Conservation (phyloP, 2,797 vertebrate species). For the Ceyx erithaca region DNA sequence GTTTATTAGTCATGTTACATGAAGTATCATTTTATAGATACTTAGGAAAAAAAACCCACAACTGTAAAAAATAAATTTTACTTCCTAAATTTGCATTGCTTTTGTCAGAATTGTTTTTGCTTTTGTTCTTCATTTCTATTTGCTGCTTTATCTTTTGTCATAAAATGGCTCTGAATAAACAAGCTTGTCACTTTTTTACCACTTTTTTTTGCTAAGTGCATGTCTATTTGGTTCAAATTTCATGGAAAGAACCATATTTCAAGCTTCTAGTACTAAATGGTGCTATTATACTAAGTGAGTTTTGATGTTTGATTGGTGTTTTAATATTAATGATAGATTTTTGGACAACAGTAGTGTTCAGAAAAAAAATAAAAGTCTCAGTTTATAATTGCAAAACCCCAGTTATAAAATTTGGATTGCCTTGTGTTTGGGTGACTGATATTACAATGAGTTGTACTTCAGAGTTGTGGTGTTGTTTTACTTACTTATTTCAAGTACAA, state of each 20-base stretch:
- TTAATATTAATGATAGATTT: not conserved
- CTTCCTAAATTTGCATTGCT: not conserved
- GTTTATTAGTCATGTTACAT: not conserved
- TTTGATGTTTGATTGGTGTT: not conserved
- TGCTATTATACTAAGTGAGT: not conserved
- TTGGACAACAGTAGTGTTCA: not conserved
- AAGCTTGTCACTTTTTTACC: not conserved
- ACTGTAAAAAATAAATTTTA: not conserved
- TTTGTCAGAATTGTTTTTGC: not conserved
- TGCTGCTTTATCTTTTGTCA: not conserved
- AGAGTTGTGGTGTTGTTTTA: not conserved
- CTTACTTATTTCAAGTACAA: too few relatives aligned
- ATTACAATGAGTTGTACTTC: not conserved
- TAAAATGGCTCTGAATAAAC: not conserved
- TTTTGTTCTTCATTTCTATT: not conserved
- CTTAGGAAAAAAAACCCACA: not conserved
- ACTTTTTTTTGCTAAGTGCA: not conserved
- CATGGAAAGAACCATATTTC: not conserved
- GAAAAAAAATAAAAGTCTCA: not conserved
- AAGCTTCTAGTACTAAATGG: not conserved
- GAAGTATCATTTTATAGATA: not conserved
- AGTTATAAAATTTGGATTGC: not conserved
- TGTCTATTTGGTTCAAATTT: not conserved
- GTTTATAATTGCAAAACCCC: not conserved
- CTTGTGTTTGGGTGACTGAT: not conserved